These are phyloP conservation scores for Synergus japonicus DNA, from an alignment of 2,888 invertebrate species.

Conservation along the genomic window DNA sequence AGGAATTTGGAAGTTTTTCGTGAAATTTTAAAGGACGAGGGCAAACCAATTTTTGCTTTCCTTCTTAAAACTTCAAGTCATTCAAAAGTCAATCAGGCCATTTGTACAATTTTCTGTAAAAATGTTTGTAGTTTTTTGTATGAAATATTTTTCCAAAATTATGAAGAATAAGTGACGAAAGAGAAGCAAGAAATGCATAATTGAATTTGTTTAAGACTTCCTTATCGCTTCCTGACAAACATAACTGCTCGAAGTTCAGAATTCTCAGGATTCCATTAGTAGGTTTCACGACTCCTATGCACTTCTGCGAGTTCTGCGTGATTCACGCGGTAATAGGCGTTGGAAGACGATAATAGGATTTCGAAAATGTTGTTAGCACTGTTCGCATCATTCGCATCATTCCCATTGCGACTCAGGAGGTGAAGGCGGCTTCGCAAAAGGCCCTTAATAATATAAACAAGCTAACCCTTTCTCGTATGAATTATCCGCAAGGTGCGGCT, in stretches of 20 bases:
- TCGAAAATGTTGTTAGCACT: conserved; percentile 9
- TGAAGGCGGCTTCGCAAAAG: conserved; percentile 53
- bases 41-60: too few relatives aligned
- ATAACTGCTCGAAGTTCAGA: conserved; percentile 38
- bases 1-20: too few relatives aligned
- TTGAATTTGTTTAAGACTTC: conserved; percentile 4
- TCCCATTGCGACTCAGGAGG: conserved; percentile 1
- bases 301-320: conserved; percentile 47
- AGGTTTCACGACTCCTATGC: conserved; percentile 40
- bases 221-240: conserved; percentile 13
- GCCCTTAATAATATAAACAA: conserved; percentile 58
- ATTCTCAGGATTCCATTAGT: conserved; percentile 61
- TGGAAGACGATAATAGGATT: background rate
- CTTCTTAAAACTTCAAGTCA: too few relatives aligned
- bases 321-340: conserved; percentile 43
- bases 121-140: background rate
- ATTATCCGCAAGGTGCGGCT: conserved; percentile 54
- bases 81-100: too few relatives aligned
- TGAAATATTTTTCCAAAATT: background rate
- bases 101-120: background rate
- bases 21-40: too few relatives aligned
- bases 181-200: conserved; percentile 5
- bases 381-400: conserved; percentile 32
- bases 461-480: conserved; percentile 51
- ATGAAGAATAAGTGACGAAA: background rate